Conservation (phyloP, 2,888 invertebrate genomes). For the Agonum fuliginosum region DNA sequence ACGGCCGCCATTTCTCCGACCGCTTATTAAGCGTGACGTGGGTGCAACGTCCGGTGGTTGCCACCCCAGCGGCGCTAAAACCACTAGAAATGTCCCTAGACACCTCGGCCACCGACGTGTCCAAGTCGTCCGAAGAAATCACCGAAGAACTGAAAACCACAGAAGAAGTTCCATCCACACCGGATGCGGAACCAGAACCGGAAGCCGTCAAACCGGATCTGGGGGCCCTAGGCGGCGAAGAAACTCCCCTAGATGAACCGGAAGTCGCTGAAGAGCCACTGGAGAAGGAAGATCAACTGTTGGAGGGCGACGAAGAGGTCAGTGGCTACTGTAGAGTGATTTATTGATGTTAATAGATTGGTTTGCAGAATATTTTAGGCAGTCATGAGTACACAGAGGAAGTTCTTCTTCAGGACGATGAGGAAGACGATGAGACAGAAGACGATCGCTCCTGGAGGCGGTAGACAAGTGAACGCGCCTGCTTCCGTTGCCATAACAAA, state of each 20-base stretch:
- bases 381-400: conserved; percentile 76
- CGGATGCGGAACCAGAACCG: too few relatives aligned
- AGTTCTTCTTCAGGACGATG: conserved; percentile 84
- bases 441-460: conserved; percentile 93
- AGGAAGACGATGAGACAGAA: conserved; percentile 91
- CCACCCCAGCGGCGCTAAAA: neutral
- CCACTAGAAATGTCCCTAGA: too few relatives aligned
- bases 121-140: neutral
- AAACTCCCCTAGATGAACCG: neutral
- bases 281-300: conserved; percentile 70
- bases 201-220: neutral
- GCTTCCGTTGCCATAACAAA: neutral
- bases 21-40: conserved; percentile 72
- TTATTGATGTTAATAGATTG: too few relatives aligned
- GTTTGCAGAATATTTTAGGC: conserved; percentile 20
- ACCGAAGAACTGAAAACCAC: too few relatives aligned
- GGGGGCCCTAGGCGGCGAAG: neutral
- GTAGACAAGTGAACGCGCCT: conserved; percentile 73
- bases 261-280: neutral
- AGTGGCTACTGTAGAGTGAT: neutral
- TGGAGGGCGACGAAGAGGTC: conserved; percentile 72
- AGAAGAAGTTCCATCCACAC: too few relatives aligned
- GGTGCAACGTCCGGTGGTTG: conserved; percentile 58
- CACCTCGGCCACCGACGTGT: neutral
- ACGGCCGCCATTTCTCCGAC: conserved; percentile 84